Evolutionary conservation across 2,113 vertebrate species (phyloP).

Genomic region (Tychaedon coryphoeus): DNA sequence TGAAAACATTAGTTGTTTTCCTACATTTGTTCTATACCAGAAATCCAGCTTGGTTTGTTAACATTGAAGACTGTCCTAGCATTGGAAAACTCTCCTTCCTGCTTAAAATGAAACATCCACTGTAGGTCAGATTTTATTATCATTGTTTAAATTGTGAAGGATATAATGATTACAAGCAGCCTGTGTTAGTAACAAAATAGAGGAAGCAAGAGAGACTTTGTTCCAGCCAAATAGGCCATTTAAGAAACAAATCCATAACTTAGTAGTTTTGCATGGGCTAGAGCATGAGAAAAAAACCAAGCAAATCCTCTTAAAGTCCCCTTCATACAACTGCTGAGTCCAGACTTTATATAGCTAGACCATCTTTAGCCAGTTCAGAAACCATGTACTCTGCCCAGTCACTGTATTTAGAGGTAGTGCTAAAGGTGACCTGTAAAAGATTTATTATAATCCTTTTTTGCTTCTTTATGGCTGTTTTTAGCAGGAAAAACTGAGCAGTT

Average conservation of each 20-base stretch:
- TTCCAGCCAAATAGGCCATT: slow-evolving; percentile 51
- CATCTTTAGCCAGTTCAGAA: slow-evolving; percentile 29
- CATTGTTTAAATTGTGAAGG: not conserved
- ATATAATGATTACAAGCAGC: slow-evolving; percentile 34
- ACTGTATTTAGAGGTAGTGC: slow-evolving; percentile 73
- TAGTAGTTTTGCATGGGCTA: slow-evolving; percentile 26
- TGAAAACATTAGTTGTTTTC: not conserved
- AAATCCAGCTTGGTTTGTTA: not conserved
- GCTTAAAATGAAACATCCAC: not conserved
- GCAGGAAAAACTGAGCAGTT: not conserved
- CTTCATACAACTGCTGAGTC: not conserved
- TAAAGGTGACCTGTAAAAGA: slow-evolving; percentile 60
- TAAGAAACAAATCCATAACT: slow-evolving; percentile 51
- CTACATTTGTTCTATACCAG: not conserved
- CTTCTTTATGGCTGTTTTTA: slow-evolving; percentile 1
- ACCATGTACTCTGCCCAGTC: slow-evolving; percentile 57
- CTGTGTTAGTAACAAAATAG: slow-evolving; percentile 40
- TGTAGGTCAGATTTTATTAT: not conserved
- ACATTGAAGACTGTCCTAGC: not conserved
- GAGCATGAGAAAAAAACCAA: slow-evolving; percentile 38
- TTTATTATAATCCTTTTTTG: not conserved
- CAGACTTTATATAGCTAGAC: not conserved
- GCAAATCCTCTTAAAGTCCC: not conserved
- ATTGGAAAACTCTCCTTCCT: not conserved
- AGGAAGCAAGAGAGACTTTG: slow-evolving; percentile 57